Evolutionary conservation across 2,797 vertebrate genomes (phyloP).

Genomic region (Peromyscus aztecus): DNA sequence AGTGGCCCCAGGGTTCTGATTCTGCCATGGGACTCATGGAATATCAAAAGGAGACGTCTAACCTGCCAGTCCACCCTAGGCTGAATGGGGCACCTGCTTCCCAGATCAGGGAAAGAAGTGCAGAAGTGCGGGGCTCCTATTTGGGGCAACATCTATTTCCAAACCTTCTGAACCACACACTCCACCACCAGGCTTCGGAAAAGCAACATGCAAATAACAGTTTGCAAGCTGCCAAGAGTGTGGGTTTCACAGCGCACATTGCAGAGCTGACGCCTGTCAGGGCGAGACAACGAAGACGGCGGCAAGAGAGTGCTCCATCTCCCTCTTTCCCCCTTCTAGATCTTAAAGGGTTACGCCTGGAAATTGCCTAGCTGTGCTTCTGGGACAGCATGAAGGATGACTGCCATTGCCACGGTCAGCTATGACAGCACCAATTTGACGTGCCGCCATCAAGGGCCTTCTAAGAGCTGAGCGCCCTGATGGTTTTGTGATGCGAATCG

Average conservation of each 20-base stretch:
- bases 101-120: constrained; percentile 41
- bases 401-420: constrained; percentile 95
- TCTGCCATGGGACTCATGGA: constrained; percentile 20
- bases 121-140: constrained; percentile 65
- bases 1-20: neutral
- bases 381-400: constrained; percentile 96
- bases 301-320: constrained; percentile 78
- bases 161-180: constrained; percentile 76
- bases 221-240: constrained; percentile 81
- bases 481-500: constrained; percentile 99
- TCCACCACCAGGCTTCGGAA: constrained; percentile 77
- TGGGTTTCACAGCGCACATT: constrained; percentile 73
- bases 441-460: constrained; percentile 94
- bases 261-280: constrained; percentile 80
- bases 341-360: constrained; percentile 91
- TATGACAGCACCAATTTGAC: constrained; percentile 95
- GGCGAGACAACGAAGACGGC: constrained; percentile 65
- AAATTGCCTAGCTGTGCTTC: constrained; percentile 89
- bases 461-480: constrained; percentile 95
- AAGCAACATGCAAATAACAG: constrained; percentile 82
- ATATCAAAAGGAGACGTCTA: constrained; percentile 37
- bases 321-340: constrained; percentile 79
- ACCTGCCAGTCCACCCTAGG: constrained; percentile 1
- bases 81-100: neutral
- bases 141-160: constrained; percentile 75